Base-by-base conservation (phyloP, 1,140 invertebrate species). In the Leucophenga varia region DNA sequence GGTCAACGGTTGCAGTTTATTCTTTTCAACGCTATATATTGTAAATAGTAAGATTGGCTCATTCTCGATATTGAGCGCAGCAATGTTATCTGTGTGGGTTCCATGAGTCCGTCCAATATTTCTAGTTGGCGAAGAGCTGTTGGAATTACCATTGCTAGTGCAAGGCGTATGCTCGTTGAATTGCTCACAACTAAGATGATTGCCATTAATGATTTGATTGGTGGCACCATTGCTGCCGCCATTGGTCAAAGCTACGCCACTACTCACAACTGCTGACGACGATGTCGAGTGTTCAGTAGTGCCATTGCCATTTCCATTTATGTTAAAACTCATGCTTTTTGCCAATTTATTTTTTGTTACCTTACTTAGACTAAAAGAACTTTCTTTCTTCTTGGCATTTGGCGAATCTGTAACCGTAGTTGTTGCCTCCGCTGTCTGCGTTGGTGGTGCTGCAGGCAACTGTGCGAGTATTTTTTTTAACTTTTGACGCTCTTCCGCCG, bases 301-400 rank as follows among this genome's bases (percentile, higher is more conserved):
- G 17, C 36, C 3, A 36, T 35, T 18, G 35, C 20, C 45, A 48
- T 30, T 54, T n/a, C 40, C 44, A 38, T 35, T 46, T 12, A 40
- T 59, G 49, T 45, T 68, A 19, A 74, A 74, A 42, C 49, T 74
- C 41, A 74, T 74, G 44, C 68, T 61, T 28, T 74, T 75, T 19
- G 64, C 69, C 5, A 75, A 34, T 44, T 74, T 75, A 36, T 54
- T 74, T 38, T 74, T 74, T 16, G 71, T 74, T 10, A 55, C 59
- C 38, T 74, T 75, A 13, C 72, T 61, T 25, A 75, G 43, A 17
- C 67, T 42, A 71, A 58, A 6, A 75, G 42, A 9, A 59, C 59
- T 28, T 30, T 43, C 18, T 50, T 41, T 20, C 34, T 58, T 48
- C 1, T 58, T 58, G 7, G 49, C 40, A 36, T 14, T 17, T 8